Conservation (phyloP, 2,113 vertebrate species). For the Stictonetta naevosa region DNA sequence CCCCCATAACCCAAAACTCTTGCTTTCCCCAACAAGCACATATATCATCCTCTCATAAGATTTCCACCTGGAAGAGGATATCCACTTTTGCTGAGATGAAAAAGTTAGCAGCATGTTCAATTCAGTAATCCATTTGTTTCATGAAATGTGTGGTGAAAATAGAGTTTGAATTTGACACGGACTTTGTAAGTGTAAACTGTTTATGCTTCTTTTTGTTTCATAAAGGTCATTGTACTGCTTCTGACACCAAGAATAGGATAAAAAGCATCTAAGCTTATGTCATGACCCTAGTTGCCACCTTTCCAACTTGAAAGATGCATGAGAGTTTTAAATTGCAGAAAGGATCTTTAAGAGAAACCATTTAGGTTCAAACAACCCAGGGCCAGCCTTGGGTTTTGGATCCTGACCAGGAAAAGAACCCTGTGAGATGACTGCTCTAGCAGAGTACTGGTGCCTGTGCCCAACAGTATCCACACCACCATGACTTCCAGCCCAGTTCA, state of each 20-base stretch:
- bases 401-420: not conserved
- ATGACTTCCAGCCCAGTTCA: not conserved
- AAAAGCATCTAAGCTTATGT: not conserved
- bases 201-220: not conserved
- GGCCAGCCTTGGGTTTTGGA: not conserved
- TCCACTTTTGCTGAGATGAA: not conserved
- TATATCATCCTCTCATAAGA: not conserved
- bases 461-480: not conserved
- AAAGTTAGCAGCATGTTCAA: not conserved
- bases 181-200: not conserved
- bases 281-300: not conserved
- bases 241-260: not conserved
- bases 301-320: not conserved
- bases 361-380: not conserved
- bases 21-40: not conserved
- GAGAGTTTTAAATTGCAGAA: not conserved
- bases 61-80: not conserved
- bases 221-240: not conserved
- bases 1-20: not conserved
- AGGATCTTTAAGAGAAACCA: not conserved
- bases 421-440: not conserved
- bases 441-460: not conserved
- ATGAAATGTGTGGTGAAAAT: not conserved
- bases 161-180: not conserved
- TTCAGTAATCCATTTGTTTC: not conserved